phyloP scores from a whole-genome alignment of 64 coral and sea anemone genomes.

The Montipora efflorescens region DNA sequence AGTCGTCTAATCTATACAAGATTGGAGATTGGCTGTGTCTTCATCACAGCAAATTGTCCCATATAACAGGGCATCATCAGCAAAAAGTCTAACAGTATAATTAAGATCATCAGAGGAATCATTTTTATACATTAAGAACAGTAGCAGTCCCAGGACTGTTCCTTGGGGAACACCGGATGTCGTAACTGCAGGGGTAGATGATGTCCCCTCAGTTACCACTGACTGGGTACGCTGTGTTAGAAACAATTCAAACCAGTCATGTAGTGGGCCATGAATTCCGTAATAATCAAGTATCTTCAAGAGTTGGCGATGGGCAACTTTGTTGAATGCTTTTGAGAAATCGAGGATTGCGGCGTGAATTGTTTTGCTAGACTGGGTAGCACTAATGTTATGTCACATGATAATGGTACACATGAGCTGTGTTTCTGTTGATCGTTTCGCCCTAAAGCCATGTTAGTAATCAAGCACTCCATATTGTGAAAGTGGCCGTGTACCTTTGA shows the following conservation, averaged over 20 bases:
- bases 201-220: slow-evolving; percentile 27
- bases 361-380: slow-evolving; percentile 63
- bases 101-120: slow-evolving; percentile 28
- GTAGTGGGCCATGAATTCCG: slow-evolving; percentile 24
- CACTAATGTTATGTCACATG: slow-evolving; percentile 19
- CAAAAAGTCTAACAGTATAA: slow-evolving; percentile 11
- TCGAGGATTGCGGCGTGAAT: slow-evolving; percentile 43
- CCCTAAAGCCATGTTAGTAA: too few relatives aligned
- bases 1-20: not conserved
- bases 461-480: too few relatives aligned
- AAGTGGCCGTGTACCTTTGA: too few relatives aligned
- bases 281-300: slow-evolving; percentile 35
- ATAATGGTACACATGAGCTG: slow-evolving; percentile 28
- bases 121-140: slow-evolving; percentile 31
- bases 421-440: too few relatives aligned
- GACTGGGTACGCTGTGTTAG: not conserved
- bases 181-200: not conserved
- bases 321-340: slow-evolving; percentile 64
- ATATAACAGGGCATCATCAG: slow-evolving; percentile 27
- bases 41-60: not conserved
- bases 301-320: slow-evolving; percentile 6
- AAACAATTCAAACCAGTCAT: not conserved
- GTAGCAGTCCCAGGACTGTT: too few relatives aligned
- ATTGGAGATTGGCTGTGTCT: slow-evolving; percentile 12
- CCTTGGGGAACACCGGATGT: too few relatives aligned